Evolutionary conservation across 1,140 invertebrate genomes (phyloP).

Genomic region (Penaeus vannamei): DNA sequence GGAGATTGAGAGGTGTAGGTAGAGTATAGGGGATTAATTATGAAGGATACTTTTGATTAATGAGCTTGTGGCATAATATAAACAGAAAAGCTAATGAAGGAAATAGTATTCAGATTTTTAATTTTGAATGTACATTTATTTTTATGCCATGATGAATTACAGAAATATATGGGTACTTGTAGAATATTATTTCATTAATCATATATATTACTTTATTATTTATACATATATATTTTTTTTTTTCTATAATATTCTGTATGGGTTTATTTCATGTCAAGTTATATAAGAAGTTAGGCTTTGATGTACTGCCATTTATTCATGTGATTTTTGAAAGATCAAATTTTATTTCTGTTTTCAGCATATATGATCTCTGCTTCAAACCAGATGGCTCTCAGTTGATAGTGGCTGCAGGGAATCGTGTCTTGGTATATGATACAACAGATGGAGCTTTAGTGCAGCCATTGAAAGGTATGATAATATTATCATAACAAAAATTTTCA

Average conservation of each 20-base stretch:
- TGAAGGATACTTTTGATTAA: too few species aligned
- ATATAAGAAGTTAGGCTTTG: background rate
- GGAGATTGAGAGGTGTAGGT: too few species aligned
- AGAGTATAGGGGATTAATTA: too few species aligned
- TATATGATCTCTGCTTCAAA: constrained; percentile 95
- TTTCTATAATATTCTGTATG: too few species aligned
- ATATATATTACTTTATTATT: too few species aligned
- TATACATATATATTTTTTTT: too few species aligned
- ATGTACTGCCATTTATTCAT: background rate
- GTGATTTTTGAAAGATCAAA: background rate
- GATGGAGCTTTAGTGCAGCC: constrained; percentile 93
- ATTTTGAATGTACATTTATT: background rate
- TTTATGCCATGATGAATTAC: too few species aligned
- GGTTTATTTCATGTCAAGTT: background rate
- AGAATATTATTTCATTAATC: too few species aligned
- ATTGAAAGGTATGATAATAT: constrained; percentile 80
- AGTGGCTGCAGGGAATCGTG: constrained; percentile 91
- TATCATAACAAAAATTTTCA: background rate
- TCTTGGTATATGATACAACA: constrained; percentile 93
- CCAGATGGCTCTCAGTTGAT: constrained; percentile 95
- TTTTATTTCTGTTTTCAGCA: constrained; percentile 77
- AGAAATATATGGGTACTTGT: too few species aligned
- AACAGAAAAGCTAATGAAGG: too few species aligned
- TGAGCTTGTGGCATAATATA: too few species aligned
- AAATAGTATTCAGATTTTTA: constrained; percentile 30